These are phyloP conservation scores for Rhynchonycteris naso DNA, from an alignment of 2,797 vertebrate genomes.

Conservation along the genomic window DNA sequence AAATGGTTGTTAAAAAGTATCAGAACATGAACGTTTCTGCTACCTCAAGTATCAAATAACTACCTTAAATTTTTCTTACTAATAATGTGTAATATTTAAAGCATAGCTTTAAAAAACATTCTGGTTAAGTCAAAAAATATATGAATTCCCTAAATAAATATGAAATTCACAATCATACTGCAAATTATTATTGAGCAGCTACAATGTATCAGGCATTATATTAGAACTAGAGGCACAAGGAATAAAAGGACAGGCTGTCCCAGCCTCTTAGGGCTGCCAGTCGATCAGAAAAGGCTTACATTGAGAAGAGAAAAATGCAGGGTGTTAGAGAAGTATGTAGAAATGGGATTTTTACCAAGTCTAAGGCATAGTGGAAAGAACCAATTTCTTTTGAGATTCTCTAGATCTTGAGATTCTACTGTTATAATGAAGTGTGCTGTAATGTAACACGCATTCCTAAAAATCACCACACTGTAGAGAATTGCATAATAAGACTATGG, in stretches of 20 bases:
- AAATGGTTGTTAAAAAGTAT: neutral
- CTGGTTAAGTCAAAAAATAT: neutral
- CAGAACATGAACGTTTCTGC: neutral
- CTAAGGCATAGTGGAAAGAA: neutral
- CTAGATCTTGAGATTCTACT: neutral
- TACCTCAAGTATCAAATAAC: neutral
- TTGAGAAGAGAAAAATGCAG: neutral
- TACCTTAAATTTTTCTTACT: conserved; percentile 17
- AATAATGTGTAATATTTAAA: conserved; percentile 44
- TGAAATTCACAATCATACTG: neutral
- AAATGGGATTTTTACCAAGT: neutral
- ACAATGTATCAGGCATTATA: neutral
- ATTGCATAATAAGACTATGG: neutral
- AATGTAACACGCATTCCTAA: neutral
- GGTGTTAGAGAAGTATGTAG: neutral
- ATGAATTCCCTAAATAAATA: conserved; percentile 20
- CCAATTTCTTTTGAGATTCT: conserved; percentile 10
- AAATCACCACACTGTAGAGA: neutral
- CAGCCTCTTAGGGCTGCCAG: neutral
- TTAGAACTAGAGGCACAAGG: neutral
- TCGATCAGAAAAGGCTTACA: neutral
- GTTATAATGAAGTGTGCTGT: neutral
- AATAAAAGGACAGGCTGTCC: neutral
- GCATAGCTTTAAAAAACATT: conserved; percentile 32
- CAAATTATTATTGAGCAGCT: neutral